A percentile compares a stretch with the other conserved stretches of the same genome.
phyloP scores from a whole-genome alignment of 2,797 vertebrate species.

The Apodemus agrarius region DNA sequence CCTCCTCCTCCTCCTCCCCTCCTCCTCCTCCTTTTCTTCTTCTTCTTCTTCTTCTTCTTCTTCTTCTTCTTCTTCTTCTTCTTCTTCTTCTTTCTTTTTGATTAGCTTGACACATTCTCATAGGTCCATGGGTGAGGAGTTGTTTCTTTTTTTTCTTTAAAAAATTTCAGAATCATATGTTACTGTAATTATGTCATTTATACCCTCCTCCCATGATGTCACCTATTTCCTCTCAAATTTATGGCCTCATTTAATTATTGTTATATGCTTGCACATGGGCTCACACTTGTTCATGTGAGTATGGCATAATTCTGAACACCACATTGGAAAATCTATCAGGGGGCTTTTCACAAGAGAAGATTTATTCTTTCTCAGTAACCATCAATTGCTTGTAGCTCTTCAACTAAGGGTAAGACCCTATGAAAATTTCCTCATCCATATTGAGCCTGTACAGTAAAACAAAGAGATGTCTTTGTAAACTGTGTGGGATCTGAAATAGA shows the following conservation, averaged over 20 bases:
- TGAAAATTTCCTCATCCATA: neutral
- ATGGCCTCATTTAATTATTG: neutral
- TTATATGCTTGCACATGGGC: neutral
- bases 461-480: neutral
- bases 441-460: neutral
- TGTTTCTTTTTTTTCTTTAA: neutral
- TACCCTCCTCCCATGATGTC: neutral
- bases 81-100: neutral
- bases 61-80: no score
- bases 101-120: neutral
- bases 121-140: neutral
- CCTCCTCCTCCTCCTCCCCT: no score
- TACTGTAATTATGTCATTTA: neutral
- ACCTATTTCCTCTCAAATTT: neutral
- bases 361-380: neutral
- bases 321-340: neutral
- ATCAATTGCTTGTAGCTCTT: neutral
- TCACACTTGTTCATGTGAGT: neutral
- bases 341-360: neutral
- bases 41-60: no score
- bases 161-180: neutral
- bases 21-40: no score
- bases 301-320: neutral
- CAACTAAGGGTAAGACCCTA: neutral
- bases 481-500: neutral